phyloP scores from a whole-genome alignment of 2,797 vertebrate species.

The Thamnophis elegans region DNA sequence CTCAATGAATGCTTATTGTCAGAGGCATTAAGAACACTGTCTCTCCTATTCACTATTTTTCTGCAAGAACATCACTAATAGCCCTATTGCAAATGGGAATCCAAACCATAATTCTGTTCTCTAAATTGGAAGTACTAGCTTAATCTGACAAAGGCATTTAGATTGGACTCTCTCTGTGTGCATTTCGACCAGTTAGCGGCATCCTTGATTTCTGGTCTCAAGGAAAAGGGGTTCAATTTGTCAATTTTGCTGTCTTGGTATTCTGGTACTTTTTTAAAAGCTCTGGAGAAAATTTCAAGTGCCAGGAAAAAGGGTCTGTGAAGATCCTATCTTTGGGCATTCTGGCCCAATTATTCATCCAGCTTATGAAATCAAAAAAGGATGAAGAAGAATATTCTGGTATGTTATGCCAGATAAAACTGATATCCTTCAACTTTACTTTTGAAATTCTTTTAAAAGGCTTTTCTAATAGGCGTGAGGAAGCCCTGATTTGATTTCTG shows the following conservation, averaged over 20 bases:
- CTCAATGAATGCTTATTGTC: not conserved
- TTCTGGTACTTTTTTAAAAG: slow-evolving; percentile 86
- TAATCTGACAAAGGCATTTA: not conserved
- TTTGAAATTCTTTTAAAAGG: not conserved
- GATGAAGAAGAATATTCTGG: not conserved
- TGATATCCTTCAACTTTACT: not conserved
- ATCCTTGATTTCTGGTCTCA: not conserved
- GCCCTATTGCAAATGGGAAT: not conserved
- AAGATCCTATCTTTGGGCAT: not conserved
- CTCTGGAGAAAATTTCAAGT: slow-evolving; percentile 86
- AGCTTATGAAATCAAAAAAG: not conserved
- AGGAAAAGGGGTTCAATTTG: slow-evolving; percentile 63
- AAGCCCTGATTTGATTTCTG: not conserved
- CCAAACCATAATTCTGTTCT: not conserved
- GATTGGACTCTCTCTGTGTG: not conserved
- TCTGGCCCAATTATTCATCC: not conserved
- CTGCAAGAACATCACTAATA: not conserved
- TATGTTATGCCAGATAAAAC: not conserved
- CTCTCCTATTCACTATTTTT: not conserved
- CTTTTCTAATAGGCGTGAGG: not conserved
- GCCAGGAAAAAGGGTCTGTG: not conserved
- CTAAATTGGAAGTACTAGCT: not conserved
- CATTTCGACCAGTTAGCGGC: not conserved
- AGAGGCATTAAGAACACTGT: not conserved
- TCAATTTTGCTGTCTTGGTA: slow-evolving; percentile 86